Evolutionary conservation across 2,113 vertebrate genomes (phyloP).

Genomic region (Thunnus maccoyii): DNA sequence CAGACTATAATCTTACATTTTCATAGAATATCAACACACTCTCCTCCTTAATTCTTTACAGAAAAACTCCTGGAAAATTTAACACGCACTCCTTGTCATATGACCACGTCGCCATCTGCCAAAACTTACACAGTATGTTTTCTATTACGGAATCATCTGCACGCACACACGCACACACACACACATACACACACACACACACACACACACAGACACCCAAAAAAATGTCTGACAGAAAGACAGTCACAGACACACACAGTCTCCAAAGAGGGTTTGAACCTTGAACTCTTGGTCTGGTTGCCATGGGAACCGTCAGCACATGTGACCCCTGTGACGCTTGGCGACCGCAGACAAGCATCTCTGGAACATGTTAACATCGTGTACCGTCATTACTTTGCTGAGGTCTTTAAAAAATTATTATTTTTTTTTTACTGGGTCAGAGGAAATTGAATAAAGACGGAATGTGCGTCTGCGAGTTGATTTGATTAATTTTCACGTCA

Average conservation of each 20-base stretch:
- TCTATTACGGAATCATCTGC: not conserved
- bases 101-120: not conserved
- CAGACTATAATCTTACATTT: conserved; percentile 14
- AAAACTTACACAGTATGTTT: not conserved
- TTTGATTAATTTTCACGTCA: not conserved
- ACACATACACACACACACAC: not conserved
- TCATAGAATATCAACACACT: not conserved
- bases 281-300: conserved; percentile 52
- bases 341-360: not conserved
- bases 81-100: not conserved
- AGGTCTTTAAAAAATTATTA: no score
- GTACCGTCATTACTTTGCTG: no score
- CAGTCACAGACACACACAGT: not conserved
- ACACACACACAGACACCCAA: no score
- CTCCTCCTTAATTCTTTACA: not conserved
- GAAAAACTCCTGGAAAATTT: not conserved
- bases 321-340: conserved; percentile 11
- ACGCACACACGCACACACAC: not conserved
- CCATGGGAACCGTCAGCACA: conserved; percentile 24
- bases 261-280: conserved; percentile 32
- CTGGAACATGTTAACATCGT: not conserved
- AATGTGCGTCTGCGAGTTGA: not conserved
- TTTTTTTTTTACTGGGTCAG: not conserved
- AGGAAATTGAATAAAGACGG: conserved; percentile 21
- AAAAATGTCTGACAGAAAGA: not conserved